A percentile compares a stretch with the other conserved stretches of the same genome.
These are phyloP conservation scores for Drosophila peninsularis DNA, from an alignment of 2,888 invertebrate species.

Conservation along the genomic window DNA sequence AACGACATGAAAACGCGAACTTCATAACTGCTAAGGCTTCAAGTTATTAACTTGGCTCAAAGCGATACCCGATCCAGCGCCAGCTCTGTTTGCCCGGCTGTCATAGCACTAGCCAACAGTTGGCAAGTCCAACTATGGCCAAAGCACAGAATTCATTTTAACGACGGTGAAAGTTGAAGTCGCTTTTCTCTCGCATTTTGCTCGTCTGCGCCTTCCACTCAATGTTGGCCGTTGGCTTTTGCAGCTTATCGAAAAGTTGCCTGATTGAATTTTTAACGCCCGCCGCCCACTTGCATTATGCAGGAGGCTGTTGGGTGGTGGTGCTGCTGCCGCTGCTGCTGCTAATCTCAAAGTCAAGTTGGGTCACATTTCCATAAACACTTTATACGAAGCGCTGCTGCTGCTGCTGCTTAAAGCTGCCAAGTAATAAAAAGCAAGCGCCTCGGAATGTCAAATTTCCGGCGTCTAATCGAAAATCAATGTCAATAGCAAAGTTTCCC, in stretches of 20 bases:
- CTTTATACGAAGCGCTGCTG: slow-evolving; percentile 36
- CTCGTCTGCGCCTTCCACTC: slow-evolving; percentile 20
- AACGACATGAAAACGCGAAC: slow-evolving; percentile 69
- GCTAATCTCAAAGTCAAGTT: slow-evolving; percentile 64
- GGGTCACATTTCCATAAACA: slow-evolving; percentile 68
- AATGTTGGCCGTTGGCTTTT: slow-evolving; percentile 54
- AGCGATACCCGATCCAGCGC: slow-evolving; percentile 65
- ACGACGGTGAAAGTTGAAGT: slow-evolving; percentile 66
- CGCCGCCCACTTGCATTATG: slow-evolving; percentile 50
- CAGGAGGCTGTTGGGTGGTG: not conserved
- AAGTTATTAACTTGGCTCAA: slow-evolving; percentile 74
- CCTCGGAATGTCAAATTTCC: slow-evolving; percentile 59
- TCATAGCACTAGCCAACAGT: slow-evolving; percentile 30
- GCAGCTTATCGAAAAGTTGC: slow-evolving; percentile 78
- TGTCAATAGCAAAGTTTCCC: slow-evolving; percentile 51
- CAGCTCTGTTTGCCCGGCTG: slow-evolving; percentile 21
- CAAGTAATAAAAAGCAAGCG: slow-evolving; percentile 44
- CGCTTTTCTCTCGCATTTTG: slow-evolving; percentile 51
- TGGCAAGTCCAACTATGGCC: slow-evolving; percentile 43
- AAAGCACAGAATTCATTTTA: slow-evolving; percentile 58
- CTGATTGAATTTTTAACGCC: slow-evolving; percentile 43
- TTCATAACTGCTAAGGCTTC: slow-evolving; percentile 78
- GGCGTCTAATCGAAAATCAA: slow-evolving; percentile 76
- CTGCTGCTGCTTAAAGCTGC: slow-evolving; percentile 40
- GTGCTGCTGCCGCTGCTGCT: slow-evolving; percentile 5